Evolutionary conservation across 92 coral and sea anemone species (phyloP).

Genomic region (Palythoa grandiflora): DNA sequence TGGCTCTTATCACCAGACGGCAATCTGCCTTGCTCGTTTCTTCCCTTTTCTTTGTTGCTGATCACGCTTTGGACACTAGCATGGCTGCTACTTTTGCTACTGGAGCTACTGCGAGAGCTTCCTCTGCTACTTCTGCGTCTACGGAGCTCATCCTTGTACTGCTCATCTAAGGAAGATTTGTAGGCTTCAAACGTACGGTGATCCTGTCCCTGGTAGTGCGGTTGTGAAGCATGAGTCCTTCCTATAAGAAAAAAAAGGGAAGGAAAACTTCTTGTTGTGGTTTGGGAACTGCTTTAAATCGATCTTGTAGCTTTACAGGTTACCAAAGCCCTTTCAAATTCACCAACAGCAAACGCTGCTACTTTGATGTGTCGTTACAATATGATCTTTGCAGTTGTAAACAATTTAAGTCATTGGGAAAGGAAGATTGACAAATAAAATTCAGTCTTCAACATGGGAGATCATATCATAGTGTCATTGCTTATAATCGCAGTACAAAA

Average conservation of each 20-base stretch:
- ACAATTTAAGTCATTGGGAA: no score
- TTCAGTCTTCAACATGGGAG: no score
- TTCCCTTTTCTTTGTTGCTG: constrained; percentile 46
- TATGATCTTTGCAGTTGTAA: no score
- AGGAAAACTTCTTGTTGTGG: not conserved
- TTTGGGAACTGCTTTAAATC: not conserved
- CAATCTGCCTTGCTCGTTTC: constrained; percentile 30
- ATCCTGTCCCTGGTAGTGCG: constrained; percentile 23
- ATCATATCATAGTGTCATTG: no score
- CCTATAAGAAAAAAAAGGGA: not conserved
- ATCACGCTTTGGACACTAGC: constrained; percentile 72
- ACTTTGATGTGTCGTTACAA: no score
- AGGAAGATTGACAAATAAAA: no score
- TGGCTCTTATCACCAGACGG: not conserved
- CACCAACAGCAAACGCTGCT: not conserved
- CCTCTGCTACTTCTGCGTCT: constrained; percentile 59
- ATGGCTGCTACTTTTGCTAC: constrained; percentile 75
- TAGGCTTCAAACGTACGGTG: constrained; percentile 42
- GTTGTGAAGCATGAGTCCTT: constrained; percentile 29
- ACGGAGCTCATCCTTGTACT: constrained; percentile 47
- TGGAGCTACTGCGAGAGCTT: constrained; percentile 80
- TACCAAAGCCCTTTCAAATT: not conserved
- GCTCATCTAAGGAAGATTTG: constrained; percentile 69
- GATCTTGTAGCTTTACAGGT: not conserved
- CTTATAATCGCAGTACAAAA: no score